Conservation (phyloP, 2,113 vertebrate genomes). For the Forbesichthys papilliferus region DNA sequence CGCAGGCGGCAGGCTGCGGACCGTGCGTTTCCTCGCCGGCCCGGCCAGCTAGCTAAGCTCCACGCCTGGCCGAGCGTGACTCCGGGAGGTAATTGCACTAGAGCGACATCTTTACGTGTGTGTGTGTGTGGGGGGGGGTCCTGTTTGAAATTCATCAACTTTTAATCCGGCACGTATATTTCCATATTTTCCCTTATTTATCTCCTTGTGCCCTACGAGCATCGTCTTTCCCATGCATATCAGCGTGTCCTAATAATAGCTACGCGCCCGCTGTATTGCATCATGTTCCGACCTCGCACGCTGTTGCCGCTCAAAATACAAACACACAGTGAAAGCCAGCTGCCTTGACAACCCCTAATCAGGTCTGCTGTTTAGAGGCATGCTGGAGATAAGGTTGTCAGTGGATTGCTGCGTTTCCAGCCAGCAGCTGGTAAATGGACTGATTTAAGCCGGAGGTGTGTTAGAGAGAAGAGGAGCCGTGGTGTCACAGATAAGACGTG, state of each 20-base stretch:
- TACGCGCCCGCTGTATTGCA: conserved; percentile 13
- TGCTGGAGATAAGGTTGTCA: conserved; percentile 49
- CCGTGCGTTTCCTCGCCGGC: conserved; percentile 44
- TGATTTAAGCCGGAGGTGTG: conserved; percentile 54
- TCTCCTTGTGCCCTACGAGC: conserved; percentile 51
- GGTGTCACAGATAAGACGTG: conserved; percentile 4
- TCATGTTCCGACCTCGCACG: conserved; percentile 25
- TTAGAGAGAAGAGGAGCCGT: conserved; percentile 18
- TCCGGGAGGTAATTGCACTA: conserved; percentile 71
- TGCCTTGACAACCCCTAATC: conserved; percentile 31
- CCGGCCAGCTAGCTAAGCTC: conserved; percentile 61
- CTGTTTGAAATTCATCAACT: conserved; percentile 73
- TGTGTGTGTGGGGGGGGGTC: conserved; percentile 19
- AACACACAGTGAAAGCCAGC: conserved; percentile 1
- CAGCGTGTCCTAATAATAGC: conserved; percentile 61
- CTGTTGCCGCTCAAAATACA: conserved; percentile 24
- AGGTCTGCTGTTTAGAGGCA: conserved; percentile 39
- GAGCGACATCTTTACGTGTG: conserved; percentile 36
- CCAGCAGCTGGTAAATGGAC: conserved; percentile 47
- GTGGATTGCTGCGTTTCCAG: conserved; percentile 50
- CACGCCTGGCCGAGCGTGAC: conserved; percentile 65
- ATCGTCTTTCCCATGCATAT: conserved; percentile 58
- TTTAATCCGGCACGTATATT: conserved; percentile 68
- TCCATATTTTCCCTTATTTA: conserved; percentile 75
- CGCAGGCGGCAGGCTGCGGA: conserved; percentile 44